Base-by-base conservation (phyloP, 2,113 vertebrate genomes). In the Carassius carassius region DNA sequence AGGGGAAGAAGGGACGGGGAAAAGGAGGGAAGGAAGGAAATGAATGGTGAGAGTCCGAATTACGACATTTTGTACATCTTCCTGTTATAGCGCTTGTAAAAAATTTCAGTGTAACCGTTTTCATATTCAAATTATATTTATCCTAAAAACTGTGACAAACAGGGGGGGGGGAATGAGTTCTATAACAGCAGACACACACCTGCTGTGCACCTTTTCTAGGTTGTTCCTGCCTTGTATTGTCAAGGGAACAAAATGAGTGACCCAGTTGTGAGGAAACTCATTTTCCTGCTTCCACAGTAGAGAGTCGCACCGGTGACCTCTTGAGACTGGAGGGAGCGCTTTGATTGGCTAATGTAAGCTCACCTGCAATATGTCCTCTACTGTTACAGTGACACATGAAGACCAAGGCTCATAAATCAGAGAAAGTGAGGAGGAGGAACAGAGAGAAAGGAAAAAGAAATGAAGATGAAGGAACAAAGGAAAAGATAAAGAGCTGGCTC, bases 211-310 rank as follows among this genome's bases (percentile, higher is more conserved):
- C 81, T 72, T 86, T 86, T 81, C 78, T 69, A 76, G 56, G 82
- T 79, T 87, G 41, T 67, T 81, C 81, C 77, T 78, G 13, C 32
- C 72, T 62, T 78, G 60, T 81, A 81, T 83, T 88, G 85, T 89
- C 86, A 83, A 67, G 58, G 85, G 85, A 86, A 77, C 83, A 90
- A 87, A 89, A 86, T 87, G 86, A 89, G 85, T 93, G 94, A 94
- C 94, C 93, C 92, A 94, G 90, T 94, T 95, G 91, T 91, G 90
- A 91, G 86, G 86, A 89, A 91, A 90, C 84, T 89, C 86, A 90
- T 89, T 90, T 88, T 88, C 69, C 69, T 88, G 76, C 77, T 84
- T 81, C 83, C 84, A 76, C 85, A 82, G 85, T 84, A 84, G 60
- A 60, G 78, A 75, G 67, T 74, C 56, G 41, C 17, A 58, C 73